Evolutionary conservation across 2,888 invertebrate genomes (phyloP).

Genomic region (Orchestes rusci): DNA sequence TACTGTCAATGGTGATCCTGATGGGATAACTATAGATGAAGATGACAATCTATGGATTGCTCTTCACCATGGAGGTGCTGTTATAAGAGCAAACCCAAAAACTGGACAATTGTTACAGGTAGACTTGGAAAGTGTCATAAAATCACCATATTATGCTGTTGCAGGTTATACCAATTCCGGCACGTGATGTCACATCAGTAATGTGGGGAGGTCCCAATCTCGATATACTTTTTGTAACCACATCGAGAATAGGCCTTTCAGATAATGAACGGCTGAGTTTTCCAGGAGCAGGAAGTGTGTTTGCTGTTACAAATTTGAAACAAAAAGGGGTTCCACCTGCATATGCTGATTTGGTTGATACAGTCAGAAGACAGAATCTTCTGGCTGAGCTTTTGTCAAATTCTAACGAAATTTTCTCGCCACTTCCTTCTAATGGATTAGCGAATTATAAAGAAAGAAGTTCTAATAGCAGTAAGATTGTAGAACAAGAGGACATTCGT

Average conservation of each 20-base stretch:
- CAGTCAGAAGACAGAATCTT: slow-evolving; percentile 20
- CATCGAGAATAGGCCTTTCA: slow-evolving; percentile 36
- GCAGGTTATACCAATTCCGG: slow-evolving; percentile 45
- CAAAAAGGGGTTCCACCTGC: slow-evolving; percentile 33
- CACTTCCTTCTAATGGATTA: slow-evolving; percentile 3
- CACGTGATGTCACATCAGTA: slow-evolving; percentile 52
- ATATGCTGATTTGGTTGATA: slow-evolving; percentile 31
- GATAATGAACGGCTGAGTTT: slow-evolving; percentile 33
- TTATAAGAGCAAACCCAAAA: slow-evolving; percentile 48
- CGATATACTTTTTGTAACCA: slow-evolving; percentile 56
- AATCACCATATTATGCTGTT: background rate
- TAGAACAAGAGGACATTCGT: slow-evolving; percentile 13
- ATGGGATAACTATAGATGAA: slow-evolving; percentile 67
- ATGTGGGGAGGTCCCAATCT: slow-evolving; percentile 55
- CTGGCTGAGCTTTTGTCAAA: slow-evolving; percentile 19
- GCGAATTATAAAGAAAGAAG: slow-evolving; percentile 6
- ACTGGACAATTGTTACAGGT: slow-evolving; percentile 44
- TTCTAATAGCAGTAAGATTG: background rate
- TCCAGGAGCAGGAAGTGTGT: slow-evolving; percentile 45
- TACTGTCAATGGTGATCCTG: slow-evolving; percentile 29
- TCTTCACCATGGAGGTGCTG: slow-evolving; percentile 55
- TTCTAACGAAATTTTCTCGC: slow-evolving; percentile 21
- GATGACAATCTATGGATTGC: slow-evolving; percentile 75
- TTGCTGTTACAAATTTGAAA: slow-evolving; percentile 35
- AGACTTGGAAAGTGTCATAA: background rate